phyloP scores from a whole-genome alignment of 53 echinoderm and acorn worm genomes.

The Stichopus horrens region DNA sequence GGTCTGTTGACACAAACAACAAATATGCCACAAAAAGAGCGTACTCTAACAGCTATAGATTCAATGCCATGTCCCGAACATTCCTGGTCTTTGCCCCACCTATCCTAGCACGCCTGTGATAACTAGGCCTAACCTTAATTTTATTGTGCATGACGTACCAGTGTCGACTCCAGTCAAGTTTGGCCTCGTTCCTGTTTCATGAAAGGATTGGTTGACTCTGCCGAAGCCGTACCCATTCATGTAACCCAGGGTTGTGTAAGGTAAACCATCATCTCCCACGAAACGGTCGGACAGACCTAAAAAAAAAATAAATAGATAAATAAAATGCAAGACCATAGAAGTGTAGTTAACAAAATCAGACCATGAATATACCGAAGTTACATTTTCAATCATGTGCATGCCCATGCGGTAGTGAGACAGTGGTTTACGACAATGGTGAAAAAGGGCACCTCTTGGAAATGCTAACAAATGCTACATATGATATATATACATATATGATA shows the following conservation, averaged over 20 bases:
- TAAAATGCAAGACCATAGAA: not conserved
- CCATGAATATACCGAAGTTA: no score
- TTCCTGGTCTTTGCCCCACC: not conserved
- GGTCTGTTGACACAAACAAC: no score
- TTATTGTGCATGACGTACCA: constrained; percentile 36
- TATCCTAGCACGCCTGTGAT: not conserved
- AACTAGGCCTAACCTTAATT: not conserved
- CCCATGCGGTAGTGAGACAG: no score
- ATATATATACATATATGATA: no score
- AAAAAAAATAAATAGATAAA: not conserved
- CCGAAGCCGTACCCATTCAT: constrained; percentile 60
- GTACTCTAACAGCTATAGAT: no score
- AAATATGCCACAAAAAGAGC: no score
- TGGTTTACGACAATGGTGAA: no score
- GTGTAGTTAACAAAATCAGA: no score
- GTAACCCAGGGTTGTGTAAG: constrained; percentile 66
- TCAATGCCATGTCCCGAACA: no score
- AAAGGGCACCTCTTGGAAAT: no score
- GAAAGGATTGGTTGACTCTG: constrained; percentile 28
- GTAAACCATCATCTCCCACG: constrained; percentile 54
- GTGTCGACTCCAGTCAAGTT: constrained; percentile 64
- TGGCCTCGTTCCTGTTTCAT: constrained; percentile 34
- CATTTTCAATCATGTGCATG: no score
- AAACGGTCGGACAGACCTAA: not conserved
- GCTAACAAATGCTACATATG: no score